Evolutionary conservation across 2,888 invertebrate species (phyloP).

Genomic region (Cabera pusaria): DNA sequence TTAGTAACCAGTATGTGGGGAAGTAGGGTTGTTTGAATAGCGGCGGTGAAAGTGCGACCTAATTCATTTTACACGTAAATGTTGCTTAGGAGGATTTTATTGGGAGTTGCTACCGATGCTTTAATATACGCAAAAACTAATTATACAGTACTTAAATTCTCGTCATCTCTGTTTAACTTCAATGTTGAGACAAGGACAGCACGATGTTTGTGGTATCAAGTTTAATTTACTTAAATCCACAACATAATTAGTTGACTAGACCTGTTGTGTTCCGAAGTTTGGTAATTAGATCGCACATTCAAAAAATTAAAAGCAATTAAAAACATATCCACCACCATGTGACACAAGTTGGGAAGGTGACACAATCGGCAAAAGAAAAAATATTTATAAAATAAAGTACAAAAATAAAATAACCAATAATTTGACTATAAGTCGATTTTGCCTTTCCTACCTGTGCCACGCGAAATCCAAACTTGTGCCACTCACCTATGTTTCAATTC

Average conservation of each 20-base stretch:
- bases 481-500: slow-evolving; percentile 65
- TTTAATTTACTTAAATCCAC: too few species aligned
- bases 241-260: too few species aligned
- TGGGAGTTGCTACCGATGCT: too few species aligned
- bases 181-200: too few species aligned
- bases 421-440: slow-evolving; percentile 30
- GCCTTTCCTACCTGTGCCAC: slow-evolving; percentile 83
- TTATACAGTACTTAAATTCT: too few species aligned
- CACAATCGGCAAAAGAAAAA: slow-evolving; percentile 56
- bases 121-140: too few species aligned
- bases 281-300: slow-evolving; percentile 8
- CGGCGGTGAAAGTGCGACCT: slow-evolving; percentile 10
- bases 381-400: slow-evolving; percentile 30
- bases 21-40: too few species aligned
- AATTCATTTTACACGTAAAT: slow-evolving; percentile 2
- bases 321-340: slow-evolving; percentile 44
- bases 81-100: too few species aligned
- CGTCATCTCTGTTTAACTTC: too few species aligned
- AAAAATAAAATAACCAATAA: slow-evolving; percentile 22
- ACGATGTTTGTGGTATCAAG: too few species aligned
- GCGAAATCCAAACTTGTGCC: slow-evolving; percentile 80
- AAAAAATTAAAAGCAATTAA: slow-evolving; percentile 27
- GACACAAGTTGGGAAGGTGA: slow-evolving; percentile 84
- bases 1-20: background rate
- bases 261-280: too few species aligned